phyloP scores from a whole-genome alignment of 1,140 invertebrate genomes.

The Ceratina calcarata region DNA sequence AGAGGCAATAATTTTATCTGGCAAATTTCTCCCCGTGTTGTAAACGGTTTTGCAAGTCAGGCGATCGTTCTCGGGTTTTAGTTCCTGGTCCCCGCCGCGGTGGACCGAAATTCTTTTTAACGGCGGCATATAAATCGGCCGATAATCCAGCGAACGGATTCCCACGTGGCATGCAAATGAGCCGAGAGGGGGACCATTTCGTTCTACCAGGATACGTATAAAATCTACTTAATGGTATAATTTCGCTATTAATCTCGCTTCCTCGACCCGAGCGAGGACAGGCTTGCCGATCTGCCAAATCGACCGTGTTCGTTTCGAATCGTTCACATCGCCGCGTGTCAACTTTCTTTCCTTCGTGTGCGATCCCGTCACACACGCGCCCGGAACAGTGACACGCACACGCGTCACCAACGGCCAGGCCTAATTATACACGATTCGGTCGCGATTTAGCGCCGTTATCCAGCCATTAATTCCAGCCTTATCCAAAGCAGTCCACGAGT shows the following conservation, averaged over 20 bases:
- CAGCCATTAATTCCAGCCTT: conserved; percentile 64
- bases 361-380: conserved; percentile 14
- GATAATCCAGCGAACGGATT: conserved; percentile 68
- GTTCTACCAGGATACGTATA: conserved; percentile 61
- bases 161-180: conserved; percentile 74
- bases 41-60: conserved; percentile 10
- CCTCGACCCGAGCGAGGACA: conserved; percentile 45
- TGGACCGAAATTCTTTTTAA: conserved; percentile 47
- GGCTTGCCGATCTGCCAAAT: not conserved
- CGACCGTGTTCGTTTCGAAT: not conserved
- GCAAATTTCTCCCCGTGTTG: conserved; percentile 5
- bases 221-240: conserved; percentile 73
- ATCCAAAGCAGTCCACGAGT: conserved; percentile 59
- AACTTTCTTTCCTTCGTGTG: conserved; percentile 22
- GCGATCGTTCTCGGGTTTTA: not conserved
- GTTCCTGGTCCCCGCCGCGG: not conserved
- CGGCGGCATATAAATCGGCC: conserved; percentile 67
- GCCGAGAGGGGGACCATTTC: conserved; percentile 49
- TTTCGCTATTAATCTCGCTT: conserved; percentile 75
- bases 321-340: not conserved
- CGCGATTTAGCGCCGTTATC: conserved; percentile 65
- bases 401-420: not conserved
- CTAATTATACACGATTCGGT: conserved; percentile 66
- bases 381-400: conserved; percentile 22
- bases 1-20: conserved; percentile 3